These are phyloP conservation scores for Mimumesa dahlbomi DNA, from an alignment of 2,888 invertebrate species.

Conservation along the genomic window DNA sequence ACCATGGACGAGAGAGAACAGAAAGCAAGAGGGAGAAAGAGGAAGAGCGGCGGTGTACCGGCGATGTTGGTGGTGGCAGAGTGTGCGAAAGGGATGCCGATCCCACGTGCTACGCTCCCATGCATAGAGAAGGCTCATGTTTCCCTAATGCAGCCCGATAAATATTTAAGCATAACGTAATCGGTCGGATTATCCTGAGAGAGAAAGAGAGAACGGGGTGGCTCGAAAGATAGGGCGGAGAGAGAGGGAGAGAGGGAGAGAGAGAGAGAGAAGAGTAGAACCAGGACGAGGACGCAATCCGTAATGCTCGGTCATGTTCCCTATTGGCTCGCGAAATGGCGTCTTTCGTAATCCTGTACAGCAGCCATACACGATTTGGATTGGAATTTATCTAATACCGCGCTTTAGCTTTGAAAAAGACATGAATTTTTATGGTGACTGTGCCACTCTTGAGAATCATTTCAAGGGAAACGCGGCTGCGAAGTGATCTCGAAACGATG, in stretches of 20 bases:
- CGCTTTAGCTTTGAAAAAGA: conserved; percentile 21
- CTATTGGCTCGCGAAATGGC: conserved; percentile 67
- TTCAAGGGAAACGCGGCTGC: conserved; percentile 22
- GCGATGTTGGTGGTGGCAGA: conserved; percentile 43
- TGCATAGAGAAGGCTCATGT: conserved; percentile 79
- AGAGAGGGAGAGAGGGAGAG: conserved; percentile 33
- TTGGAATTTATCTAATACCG: conserved; percentile 60
- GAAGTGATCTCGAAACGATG: not conserved
- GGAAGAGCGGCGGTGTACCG: conserved; percentile 41
- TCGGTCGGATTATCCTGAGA: conserved; percentile 75
- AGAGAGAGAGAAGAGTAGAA: conserved; percentile 7
- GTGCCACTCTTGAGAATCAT: conserved; percentile 29
- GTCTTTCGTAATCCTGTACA: conserved; percentile 74
- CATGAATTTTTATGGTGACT: conserved; percentile 43
- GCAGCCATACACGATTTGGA: conserved; percentile 60
- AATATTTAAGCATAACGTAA: conserved; percentile 79
- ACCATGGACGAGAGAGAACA: conserved; percentile 41
- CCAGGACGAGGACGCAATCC: conserved; percentile 53
- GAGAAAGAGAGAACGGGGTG: conserved; percentile 42
- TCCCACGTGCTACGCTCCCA: conserved; percentile 78
- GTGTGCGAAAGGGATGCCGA: conserved; percentile 69
- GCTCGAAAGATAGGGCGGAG: not conserved
- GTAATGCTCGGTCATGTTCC: conserved; percentile 65
- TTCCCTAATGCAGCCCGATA: conserved; percentile 78
- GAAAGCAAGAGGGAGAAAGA: conserved; percentile 23